These are phyloP conservation scores for Metacarcinus magister DNA, from an alignment of 2,888 invertebrate species.

Conservation along the genomic window DNA sequence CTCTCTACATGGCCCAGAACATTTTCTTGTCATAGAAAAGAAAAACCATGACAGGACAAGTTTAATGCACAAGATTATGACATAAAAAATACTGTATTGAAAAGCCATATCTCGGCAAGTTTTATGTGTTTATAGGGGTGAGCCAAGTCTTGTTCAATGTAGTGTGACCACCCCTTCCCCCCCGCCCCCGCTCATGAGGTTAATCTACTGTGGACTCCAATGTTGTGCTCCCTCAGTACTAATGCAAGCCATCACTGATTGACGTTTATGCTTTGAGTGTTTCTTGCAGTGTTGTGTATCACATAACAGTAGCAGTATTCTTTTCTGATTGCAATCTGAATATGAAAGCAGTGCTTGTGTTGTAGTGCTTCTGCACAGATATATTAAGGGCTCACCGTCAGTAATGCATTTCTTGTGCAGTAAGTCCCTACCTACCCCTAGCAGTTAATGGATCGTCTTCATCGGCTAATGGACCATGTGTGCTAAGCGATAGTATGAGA, in stretches of 20 bases:
- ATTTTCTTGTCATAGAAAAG: neutral
- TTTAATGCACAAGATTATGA: conserved; percentile 27
- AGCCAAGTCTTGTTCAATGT: conserved; percentile 72
- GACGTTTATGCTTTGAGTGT: conserved; percentile 79
- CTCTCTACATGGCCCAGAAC: conserved; percentile 58
- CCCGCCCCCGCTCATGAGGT: conserved; percentile 78
- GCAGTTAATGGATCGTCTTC: conserved; percentile 77
- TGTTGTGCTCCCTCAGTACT: conserved; percentile 77
- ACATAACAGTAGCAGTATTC: conserved; percentile 80
- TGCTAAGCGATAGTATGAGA: conserved; percentile 80
- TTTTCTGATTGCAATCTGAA: conserved; percentile 73
- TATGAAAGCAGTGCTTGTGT: conserved; percentile 77
- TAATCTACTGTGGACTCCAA: conserved; percentile 79
- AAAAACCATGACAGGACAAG: conserved; percentile 9
- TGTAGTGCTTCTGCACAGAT: conserved; percentile 77
- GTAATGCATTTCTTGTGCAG: conserved; percentile 76
- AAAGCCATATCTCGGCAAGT: conserved; percentile 5
- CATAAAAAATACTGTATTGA: neutral
- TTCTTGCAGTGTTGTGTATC: conserved; percentile 81
- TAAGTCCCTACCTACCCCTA: conserved; percentile 77
- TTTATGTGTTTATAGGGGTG: conserved; percentile 74
- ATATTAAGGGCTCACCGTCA: conserved; percentile 76
- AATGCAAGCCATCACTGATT: conserved; percentile 74
- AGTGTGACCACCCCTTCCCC: conserved; percentile 69
- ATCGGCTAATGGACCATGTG: conserved; percentile 78